Conservation (phyloP, 2,888 invertebrate species). For the Trachelus tabidus region DNA sequence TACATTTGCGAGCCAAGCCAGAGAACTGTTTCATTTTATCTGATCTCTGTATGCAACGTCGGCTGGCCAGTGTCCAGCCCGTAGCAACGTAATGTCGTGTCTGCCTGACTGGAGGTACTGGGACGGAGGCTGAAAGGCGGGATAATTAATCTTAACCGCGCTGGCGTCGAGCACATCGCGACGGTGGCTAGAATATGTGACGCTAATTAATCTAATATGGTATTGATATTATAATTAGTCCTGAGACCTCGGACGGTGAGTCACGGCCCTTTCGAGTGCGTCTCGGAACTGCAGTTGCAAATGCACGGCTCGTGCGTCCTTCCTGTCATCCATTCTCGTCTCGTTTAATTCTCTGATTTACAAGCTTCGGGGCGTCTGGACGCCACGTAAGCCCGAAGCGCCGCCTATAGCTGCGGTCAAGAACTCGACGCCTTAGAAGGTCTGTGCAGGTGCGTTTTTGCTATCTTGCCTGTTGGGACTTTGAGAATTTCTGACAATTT, state of each 20-base stretch:
- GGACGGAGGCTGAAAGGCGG: constrained; percentile 26
- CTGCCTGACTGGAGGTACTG: constrained; percentile 26
- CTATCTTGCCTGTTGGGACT: neutral
- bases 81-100: constrained; percentile 29
- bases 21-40: constrained; percentile 28
- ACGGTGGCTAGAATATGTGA: constrained; percentile 36
- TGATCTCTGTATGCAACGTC: constrained; percentile 25
- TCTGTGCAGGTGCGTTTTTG: neutral
- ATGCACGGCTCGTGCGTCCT: neutral
- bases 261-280: neutral
- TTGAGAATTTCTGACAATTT: neutral
- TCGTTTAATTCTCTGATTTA: neutral
- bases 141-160: constrained; percentile 42
- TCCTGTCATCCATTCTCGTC: neutral
- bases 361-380: neutral
- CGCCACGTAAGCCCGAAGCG: neutral
- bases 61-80: constrained; percentile 30
- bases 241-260: constrained; percentile 10
- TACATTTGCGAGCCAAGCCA: neutral
- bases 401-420: too few relatives aligned
- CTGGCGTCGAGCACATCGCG: constrained; percentile 22
- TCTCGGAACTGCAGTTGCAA: neutral
- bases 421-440: neutral
- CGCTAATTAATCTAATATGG: constrained; percentile 48
- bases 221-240: constrained; percentile 52